Evolutionary conservation across 2,888 invertebrate genomes (phyloP), one percentile per base, ranked within the genome.

Genomic region (Syrphus vitripennis): DNA sequence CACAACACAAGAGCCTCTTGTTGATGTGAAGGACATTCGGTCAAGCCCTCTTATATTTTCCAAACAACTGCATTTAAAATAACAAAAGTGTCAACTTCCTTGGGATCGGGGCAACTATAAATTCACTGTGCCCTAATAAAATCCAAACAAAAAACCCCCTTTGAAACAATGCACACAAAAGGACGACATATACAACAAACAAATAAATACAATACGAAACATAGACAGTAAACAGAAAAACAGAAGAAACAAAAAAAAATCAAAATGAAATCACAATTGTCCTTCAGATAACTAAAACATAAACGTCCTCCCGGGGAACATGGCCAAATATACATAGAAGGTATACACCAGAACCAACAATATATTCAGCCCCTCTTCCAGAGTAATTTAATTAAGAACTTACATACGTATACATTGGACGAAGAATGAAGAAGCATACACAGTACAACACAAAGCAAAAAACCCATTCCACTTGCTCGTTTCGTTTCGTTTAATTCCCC

Each of bases 321-420:
- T 82, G 82, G 72, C 78, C 86, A 82, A 86, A 69, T 42, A 50
- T 50, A 34, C 57, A 21, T 16, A 57, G 1, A 5, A 21, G 48
- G 16, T 45, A 45, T 10, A 12, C n/a, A 26, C 4, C 45, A 31
- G 69, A 55, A 69, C 67, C 61, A 84, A 71, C 72, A 84, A 65
- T 59, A 65, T 59, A 79, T n/a, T 70, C 59, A 67, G 12, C 24
- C 55, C 72, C 45, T 48, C 45, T 48, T 45, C 50, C 34, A 37
- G 21, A 21, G 82, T 86, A 86, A 86, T 86, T 86, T 86, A 86
- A 86, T 86, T 86, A 86, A 86, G 86, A 86, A 86, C 86, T 86
- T 74, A 86, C 82, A 77, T 34, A 86, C 82, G 74, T 34, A 50
- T 72, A 82, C 77, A 82, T 78, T 77, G 76, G 77, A 77, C 53